A percentile compares a stretch with the other conserved stretches of the same genome.
These are phyloP conservation scores for Cynopterus sphinx DNA, from an alignment of 2,797 vertebrate species.

Conservation along the genomic window DNA sequence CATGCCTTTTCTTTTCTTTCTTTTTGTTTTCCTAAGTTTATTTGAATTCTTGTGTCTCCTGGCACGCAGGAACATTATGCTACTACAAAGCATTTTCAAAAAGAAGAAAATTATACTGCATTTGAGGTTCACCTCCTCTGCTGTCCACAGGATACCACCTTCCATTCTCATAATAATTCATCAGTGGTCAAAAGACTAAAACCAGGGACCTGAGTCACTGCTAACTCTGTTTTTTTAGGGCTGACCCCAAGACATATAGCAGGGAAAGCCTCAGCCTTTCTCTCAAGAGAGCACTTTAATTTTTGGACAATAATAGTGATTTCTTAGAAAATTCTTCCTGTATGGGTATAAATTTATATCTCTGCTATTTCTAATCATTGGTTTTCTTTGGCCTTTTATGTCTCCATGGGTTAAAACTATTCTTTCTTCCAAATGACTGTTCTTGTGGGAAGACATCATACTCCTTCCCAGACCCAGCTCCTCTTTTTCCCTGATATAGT, in stretches of 20 bases:
- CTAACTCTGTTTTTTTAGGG: neutral
- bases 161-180: neutral
- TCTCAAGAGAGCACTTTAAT: neutral
- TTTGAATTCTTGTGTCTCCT: constrained; percentile 77
- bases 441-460: neutral
- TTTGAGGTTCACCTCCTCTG: neutral
- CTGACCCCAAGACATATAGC: neutral
- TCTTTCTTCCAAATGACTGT: neutral
- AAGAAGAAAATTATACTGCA: constrained; percentile 46
- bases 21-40: constrained; percentile 43
- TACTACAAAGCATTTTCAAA: constrained; percentile 50
- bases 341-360: neutral
- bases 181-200: neutral
- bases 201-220: neutral
- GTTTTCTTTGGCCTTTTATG: neutral
- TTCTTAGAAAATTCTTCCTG: neutral
- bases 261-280: neutral
- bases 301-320: neutral
- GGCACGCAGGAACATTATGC: constrained; percentile 11
- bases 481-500: neutral
- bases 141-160: neutral
- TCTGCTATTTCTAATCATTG: neutral
- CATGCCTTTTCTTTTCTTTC: constrained; percentile 55
- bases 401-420: neutral
- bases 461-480: neutral